A percentile compares a stretch with the other conserved stretches of the same genome.
Conservation (phyloP, 2,797 vertebrate species). For the Hippocampus kuda region DNA sequence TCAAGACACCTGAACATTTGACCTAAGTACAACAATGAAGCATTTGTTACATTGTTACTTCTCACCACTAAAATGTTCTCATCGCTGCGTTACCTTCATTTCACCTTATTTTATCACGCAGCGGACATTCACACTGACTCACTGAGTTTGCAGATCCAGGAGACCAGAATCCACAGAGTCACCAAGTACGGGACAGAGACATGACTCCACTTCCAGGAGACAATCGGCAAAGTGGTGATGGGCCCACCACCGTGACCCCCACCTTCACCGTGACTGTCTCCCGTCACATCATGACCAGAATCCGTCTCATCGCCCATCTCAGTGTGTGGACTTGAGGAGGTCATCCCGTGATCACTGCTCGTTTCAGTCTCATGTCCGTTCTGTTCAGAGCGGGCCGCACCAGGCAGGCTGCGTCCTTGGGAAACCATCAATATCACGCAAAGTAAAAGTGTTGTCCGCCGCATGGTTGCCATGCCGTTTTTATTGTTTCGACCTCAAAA, state of each 20-base stretch:
- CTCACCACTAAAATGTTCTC: neutral
- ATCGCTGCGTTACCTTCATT: neutral
- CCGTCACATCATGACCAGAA: neutral
- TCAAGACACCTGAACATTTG: no score
- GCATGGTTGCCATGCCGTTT: conserved; percentile 30
- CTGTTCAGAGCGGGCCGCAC: neutral
- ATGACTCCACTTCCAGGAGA: conserved; percentile 84
- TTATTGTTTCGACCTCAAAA: neutral
- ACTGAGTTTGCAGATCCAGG: conserved; percentile 91
- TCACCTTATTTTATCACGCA: neutral
- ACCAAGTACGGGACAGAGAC: conserved; percentile 81
- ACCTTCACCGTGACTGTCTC: neutral
- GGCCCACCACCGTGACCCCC: accelerated
- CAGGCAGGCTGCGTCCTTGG: conserved; percentile 12
- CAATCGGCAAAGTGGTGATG: conserved; percentile 71
- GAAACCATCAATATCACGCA: conserved; percentile 33
- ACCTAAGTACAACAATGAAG: no score
- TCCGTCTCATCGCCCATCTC: neutral
- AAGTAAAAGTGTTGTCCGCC: conserved; percentile 25
- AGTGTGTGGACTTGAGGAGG: neutral
- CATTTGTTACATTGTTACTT: no score
- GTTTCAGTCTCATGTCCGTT: neutral
- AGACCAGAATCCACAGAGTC: conserved; percentile 84
- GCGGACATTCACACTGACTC: conserved; percentile 43
- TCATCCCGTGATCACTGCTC: neutral